These are phyloP conservation scores for Brachypteracias leptosomus DNA, from an alignment of 2,113 vertebrate species.

Conservation along the genomic window DNA sequence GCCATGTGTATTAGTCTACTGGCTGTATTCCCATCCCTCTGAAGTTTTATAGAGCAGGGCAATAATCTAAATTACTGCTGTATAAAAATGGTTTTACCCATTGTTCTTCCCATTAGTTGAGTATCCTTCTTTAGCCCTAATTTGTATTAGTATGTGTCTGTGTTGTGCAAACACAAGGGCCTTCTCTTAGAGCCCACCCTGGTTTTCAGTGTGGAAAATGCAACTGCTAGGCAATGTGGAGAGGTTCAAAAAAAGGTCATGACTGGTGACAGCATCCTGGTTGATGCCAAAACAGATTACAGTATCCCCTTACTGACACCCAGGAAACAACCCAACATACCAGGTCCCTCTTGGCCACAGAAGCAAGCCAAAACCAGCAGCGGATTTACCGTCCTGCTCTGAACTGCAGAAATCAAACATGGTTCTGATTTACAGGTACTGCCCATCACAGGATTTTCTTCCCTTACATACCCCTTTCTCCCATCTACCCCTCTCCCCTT, in stretches of 20 bases:
- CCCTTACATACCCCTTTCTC: background rate
- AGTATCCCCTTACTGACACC: background rate
- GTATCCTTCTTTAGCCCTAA: background rate
- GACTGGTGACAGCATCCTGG: background rate
- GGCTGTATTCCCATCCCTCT: background rate
- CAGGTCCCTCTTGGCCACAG: background rate
- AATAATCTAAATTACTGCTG: background rate
- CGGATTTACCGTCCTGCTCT: background rate
- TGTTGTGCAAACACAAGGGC: background rate
- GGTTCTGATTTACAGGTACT: background rate
- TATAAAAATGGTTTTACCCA: background rate
- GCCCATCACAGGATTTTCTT: fast-evolving
- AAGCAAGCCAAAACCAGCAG: background rate
- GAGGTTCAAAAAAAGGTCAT: background rate
- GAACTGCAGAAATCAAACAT: background rate
- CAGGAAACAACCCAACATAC: background rate
- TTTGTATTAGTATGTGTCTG: background rate
- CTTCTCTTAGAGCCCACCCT: background rate
- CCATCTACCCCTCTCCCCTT: background rate
- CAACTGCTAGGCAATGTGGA: background rate
- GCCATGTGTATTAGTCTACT: background rate
- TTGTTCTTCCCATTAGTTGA: background rate
- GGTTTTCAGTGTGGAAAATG: background rate
- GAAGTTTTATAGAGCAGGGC: background rate
- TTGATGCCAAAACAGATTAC: background rate